A percentile compares a stretch with the other conserved stretches of the same genome.
Evolutionary conservation across 2,888 invertebrate species (phyloP).

Genomic region (Agriopis aurantiaria): DNA sequence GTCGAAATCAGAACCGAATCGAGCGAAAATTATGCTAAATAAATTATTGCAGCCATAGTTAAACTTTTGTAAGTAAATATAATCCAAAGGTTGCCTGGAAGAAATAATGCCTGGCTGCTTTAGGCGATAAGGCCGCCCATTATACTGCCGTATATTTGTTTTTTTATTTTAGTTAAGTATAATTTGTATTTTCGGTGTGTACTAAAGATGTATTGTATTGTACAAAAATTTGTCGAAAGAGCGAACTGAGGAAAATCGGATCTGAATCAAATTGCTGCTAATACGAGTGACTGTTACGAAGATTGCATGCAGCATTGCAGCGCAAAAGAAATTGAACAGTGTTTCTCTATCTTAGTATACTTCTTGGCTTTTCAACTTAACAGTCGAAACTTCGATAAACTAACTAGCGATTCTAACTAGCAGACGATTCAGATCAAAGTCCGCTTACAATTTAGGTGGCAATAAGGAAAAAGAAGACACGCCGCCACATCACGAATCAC

Average conservation of each 20-base stretch:
- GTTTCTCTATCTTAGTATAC: too few species aligned
- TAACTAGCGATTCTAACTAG: constrained; percentile 23
- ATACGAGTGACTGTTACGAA: neutral
- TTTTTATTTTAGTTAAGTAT: too few species aligned
- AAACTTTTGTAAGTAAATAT: too few species aligned
- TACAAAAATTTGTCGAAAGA: neutral
- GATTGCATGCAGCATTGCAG: neutral
- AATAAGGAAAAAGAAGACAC: constrained; percentile 32
- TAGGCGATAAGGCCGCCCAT: too few species aligned
- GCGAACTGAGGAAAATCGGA: neutral
- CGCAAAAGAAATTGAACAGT: neutral
- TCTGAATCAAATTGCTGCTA: neutral
- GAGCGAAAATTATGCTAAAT: neutral
- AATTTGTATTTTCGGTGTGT: too few species aligned
- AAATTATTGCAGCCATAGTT: too few species aligned
- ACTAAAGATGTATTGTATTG: too few species aligned
- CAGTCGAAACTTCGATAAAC: constrained; percentile 4
- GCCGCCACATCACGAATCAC: constrained; percentile 26
- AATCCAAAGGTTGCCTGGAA: too few species aligned
- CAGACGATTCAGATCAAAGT: constrained; percentile 19
- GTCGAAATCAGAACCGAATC: neutral
- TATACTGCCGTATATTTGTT: too few species aligned
- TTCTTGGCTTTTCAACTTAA: too few species aligned
- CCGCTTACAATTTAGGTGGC: constrained; percentile 21
- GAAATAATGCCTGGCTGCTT: too few species aligned